phyloP scores from a whole-genome alignment of 2,888 invertebrate genomes.

The Plagodis dolabraria region DNA sequence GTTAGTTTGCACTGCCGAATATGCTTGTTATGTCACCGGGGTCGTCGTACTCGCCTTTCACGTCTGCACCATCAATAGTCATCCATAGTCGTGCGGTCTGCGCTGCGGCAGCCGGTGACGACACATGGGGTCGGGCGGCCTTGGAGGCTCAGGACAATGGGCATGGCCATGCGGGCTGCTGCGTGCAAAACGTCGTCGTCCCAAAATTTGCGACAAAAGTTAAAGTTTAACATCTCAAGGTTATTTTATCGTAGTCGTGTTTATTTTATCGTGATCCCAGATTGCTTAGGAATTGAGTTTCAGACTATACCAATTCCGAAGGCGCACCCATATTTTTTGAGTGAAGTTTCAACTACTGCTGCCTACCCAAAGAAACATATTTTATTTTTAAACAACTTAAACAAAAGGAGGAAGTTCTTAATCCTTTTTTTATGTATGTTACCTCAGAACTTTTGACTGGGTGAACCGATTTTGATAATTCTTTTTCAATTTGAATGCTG shows the following conservation, averaged over 20 bases:
- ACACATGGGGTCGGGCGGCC: conserved; percentile 16
- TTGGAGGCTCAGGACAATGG: conserved; percentile 18
- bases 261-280: neutral
- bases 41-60: conserved; percentile 61
- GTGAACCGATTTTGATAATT: too few relatives aligned
- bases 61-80: conserved; percentile 32
- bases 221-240: neutral
- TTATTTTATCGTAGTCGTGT: neutral
- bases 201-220: neutral
- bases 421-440: too few relatives aligned
- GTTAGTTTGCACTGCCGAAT: conserved; percentile 44
- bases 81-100: conserved; percentile 10
- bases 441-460: too few relatives aligned
- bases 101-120: conserved; percentile 21
- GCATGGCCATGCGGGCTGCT: conserved; percentile 1
- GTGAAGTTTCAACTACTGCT: neutral
- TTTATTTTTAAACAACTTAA: too few relatives aligned
- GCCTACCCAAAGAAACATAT: too few relatives aligned
- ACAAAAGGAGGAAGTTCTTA: too few relatives aligned
- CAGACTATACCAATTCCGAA: too few relatives aligned
- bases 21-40: conserved; percentile 60
- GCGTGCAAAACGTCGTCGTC: conserved; percentile 5
- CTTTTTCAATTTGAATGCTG: too few relatives aligned
- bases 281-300: neutral
- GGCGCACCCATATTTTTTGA: neutral